Base-by-base conservation (phyloP, 2,113 vertebrate species). In the Aphelocoma coerulescens region DNA sequence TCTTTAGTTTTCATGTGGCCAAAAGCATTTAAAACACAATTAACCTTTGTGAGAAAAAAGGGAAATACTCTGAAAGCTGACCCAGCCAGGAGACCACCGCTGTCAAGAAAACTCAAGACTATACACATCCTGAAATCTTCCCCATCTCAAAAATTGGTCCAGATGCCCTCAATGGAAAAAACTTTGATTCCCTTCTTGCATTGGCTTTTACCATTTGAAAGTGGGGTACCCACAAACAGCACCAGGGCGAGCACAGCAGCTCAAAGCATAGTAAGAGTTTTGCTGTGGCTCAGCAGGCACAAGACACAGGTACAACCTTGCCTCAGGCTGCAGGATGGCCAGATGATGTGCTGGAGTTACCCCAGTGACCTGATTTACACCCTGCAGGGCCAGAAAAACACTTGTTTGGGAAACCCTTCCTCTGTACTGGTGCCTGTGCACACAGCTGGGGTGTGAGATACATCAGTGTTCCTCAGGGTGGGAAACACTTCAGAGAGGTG, bases 331-430 rank as follows among this genome's bases (percentile, higher is more conserved):
- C 52, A 18, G 55, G 55, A 41, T 2, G 0, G 23, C 27, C 7
- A 2, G 62, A 54, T 28, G n/a, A 32, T 0, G 0, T 12, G 26
- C 48, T 37, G 32, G 9, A 22, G 66, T 48, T 8, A 44, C 1
- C 1, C 8, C 66, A n/a, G 35, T 0, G 17, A 48, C 18, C 41
- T 14, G 17, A 18, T 66, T 39, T 12, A 30, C 18, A n/a, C 4
- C n/a, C 52, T 46, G 57, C 43, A 67, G 33, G 32, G 18, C 48
- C 46, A 49, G 52, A 75, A 74, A 39, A 59, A 49, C 3, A 0
- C 37, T 35, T 3, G 0, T 11, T 62, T 26, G 35, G 48, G 52
- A 82, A 83, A n/a, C 62, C 7, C 22, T 39, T 43, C 35, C 37
- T 58, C 46, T 35, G 6, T 6, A 18, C 51, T 2, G 13, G 11